phyloP scores from a whole-genome alignment of 2,888 invertebrate species.

The Cristatella mucedo region DNA sequence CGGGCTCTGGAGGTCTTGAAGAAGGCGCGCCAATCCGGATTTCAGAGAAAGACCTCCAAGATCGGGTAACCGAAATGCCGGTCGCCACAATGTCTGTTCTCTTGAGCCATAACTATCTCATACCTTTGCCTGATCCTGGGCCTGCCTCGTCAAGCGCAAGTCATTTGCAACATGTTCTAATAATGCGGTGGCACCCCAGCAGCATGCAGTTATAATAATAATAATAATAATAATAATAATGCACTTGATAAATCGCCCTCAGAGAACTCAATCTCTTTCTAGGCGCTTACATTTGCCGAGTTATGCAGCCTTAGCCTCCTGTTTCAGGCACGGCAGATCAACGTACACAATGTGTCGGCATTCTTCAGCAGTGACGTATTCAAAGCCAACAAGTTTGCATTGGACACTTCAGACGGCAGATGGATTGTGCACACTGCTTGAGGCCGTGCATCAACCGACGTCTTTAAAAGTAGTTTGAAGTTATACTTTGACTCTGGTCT shows the following conservation, averaged over 20 bases:
- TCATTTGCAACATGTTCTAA: background rate
- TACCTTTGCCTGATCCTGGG: background rate
- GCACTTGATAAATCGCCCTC: no score
- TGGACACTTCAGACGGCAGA: no score
- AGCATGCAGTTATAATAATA: no score
- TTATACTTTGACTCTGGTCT: no score
- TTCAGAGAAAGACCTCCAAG: conserved; percentile 63
- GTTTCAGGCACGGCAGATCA: conserved; percentile 72
- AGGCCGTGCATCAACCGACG: conserved; percentile 70
- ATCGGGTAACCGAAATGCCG: no score
- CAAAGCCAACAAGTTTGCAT: conserved; percentile 66
- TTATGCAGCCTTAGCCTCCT: background rate
- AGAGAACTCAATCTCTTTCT: background rate
- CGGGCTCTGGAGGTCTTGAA: conserved; percentile 37
- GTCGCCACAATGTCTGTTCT: background rate
- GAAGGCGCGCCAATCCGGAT: conserved; percentile 65
- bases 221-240: no score
- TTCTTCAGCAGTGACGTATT: conserved; percentile 85
- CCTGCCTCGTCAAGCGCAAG: background rate
- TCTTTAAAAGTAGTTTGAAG: conserved; percentile 9
- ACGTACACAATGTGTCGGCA: conserved; percentile 67
- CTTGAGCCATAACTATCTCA: background rate
- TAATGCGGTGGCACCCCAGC: background rate
- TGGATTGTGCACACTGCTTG: no score
- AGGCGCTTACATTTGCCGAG: background rate